Percentiles rank a stretch among this genome's conserved stretches.
Conservation (phyloP, 2,888 invertebrate genomes). For the Eretmocerus hayati region DNA sequence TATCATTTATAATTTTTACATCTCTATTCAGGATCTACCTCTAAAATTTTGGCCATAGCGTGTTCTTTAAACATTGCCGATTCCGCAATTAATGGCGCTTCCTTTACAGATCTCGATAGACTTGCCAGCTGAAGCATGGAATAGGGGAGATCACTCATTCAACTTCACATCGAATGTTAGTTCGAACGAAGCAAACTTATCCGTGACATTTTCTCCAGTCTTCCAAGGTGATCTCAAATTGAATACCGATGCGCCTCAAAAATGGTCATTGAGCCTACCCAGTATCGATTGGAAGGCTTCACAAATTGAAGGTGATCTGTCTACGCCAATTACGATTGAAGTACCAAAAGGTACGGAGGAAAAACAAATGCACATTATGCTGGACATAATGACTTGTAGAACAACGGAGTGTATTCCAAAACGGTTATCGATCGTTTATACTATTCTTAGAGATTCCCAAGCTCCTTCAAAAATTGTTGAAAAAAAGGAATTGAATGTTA, state of each 20-base stretch:
- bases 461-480: slow-evolving; percentile 28
- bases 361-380: slow-evolving; percentile 30
- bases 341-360: slow-evolving; percentile 30
- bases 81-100: no score
- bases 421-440: slow-evolving; percentile 31
- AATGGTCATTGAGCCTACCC: slow-evolving; percentile 49
- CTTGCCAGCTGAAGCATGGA: slow-evolving; percentile 24
- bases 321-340: slow-evolving; percentile 29
- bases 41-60: neutral
- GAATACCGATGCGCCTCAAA: slow-evolving; percentile 53
- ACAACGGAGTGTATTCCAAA: slow-evolving; percentile 38
- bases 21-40: neutral
- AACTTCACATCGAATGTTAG: slow-evolving; percentile 37
- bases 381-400: slow-evolving; percentile 38
- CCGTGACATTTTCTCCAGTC: slow-evolving; percentile 42
- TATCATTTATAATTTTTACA: neutral
- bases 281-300: slow-evolving; percentile 28
- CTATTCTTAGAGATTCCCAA: slow-evolving; percentile 29
- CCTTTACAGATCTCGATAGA: slow-evolving; percentile 33
- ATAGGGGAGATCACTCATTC: slow-evolving; percentile 25
- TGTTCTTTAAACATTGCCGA: neutral
- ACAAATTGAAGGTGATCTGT: slow-evolving; percentile 27
- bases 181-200: slow-evolving; percentile 44
- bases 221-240: slow-evolving; percentile 51
- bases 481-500: slow-evolving; percentile 28